Evolutionary conservation across 2,888 invertebrate species (phyloP).

Genomic region (Catocala fraxini): DNA sequence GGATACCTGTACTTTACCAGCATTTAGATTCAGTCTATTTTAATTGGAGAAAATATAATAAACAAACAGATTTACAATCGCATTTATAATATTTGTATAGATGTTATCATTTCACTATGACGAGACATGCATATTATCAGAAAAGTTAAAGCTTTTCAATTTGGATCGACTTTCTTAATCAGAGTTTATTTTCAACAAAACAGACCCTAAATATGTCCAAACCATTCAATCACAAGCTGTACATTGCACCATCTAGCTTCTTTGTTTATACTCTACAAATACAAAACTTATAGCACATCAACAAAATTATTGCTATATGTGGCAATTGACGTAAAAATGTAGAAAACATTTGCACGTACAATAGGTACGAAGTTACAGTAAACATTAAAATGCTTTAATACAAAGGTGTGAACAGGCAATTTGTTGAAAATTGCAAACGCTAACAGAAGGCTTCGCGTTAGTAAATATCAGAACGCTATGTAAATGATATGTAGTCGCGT

Average conservation of each 20-base stretch:
- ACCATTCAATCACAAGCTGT: no score
- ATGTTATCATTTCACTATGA: no score
- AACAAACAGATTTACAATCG: no score
- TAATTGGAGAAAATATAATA: no score
- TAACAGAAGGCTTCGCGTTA: constrained; percentile 52
- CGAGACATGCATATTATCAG: no score
- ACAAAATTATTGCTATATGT: not conserved
- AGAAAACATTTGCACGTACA: constrained; percentile 14
- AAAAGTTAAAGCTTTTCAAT: no score
- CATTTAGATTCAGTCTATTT: no score
- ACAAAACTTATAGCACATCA: not conserved
- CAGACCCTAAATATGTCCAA: no score
- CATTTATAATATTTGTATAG: no score
- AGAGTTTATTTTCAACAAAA: no score
- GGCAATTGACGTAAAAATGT: not conserved
- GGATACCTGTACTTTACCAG: no score
- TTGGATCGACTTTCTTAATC: no score
- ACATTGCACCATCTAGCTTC: not conserved
- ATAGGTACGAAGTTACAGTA: constrained; percentile 21
- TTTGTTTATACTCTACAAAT: not conserved
- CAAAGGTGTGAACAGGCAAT: constrained; percentile 72
- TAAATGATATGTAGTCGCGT: constrained; percentile 41
- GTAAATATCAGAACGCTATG: constrained; percentile 39
- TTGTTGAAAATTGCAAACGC: constrained; percentile 72
- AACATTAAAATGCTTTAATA: constrained; percentile 56